Conservation (phyloP, 2,113 vertebrate species). For the Hippocampus mohnikei region DNA sequence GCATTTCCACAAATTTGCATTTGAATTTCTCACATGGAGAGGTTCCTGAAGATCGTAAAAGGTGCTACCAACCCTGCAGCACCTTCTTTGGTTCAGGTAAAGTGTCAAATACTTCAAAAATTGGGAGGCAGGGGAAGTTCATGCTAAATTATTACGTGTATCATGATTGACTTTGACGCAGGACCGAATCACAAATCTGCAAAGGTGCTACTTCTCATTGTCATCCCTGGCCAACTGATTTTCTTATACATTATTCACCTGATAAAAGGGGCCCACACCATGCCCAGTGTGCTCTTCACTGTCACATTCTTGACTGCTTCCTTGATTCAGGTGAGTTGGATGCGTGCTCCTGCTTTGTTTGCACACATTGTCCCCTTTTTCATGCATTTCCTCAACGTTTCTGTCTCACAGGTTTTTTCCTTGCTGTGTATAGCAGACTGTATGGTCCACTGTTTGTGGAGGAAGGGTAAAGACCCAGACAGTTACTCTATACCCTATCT, state of each 20-base stretch:
- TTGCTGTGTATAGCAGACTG: slow-evolving; percentile 84
- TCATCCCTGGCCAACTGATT: slow-evolving; percentile 85
- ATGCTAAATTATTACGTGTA: no score
- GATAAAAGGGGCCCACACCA: slow-evolving; percentile 74
- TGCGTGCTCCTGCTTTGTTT: neutral
- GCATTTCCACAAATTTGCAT: slow-evolving; percentile 90
- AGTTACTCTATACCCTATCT: slow-evolving; percentile 95
- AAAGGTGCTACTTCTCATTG: slow-evolving; percentile 81
- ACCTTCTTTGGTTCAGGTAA: slow-evolving; percentile 87
- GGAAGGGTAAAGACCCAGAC: slow-evolving; percentile 82
- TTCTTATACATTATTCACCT: slow-evolving; percentile 81
- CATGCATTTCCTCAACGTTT: neutral
- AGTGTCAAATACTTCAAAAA: neutral
- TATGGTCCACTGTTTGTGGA: slow-evolving; percentile 83
- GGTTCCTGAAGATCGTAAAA: slow-evolving; percentile 74
- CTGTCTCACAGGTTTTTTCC: slow-evolving; percentile 73
- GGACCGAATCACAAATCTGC: slow-evolving; percentile 84
- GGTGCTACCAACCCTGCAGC: slow-evolving; percentile 77
- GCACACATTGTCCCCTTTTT: neutral
- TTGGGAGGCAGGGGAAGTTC: neutral
- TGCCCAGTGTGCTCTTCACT: slow-evolving; percentile 75
- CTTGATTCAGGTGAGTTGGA: slow-evolving; percentile 80
- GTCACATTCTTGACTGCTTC: slow-evolving; percentile 80
- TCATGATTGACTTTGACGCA: slow-evolving; percentile 45
- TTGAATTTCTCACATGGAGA: slow-evolving; percentile 79